These are phyloP conservation scores for Automeris io DNA, from an alignment of 2,888 invertebrate genomes.

Conservation along the genomic window DNA sequence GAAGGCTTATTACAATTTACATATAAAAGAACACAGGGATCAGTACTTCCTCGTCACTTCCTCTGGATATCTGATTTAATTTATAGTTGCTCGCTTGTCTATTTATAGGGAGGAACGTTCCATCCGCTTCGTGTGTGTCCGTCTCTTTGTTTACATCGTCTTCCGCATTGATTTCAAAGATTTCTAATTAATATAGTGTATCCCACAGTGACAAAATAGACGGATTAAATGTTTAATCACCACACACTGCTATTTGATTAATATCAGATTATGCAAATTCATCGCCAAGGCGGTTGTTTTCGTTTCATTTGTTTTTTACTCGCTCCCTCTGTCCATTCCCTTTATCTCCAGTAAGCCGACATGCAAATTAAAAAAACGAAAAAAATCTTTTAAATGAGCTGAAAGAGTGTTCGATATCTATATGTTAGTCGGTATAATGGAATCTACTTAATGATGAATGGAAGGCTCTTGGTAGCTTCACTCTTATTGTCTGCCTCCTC, in stretches of 20 bases:
- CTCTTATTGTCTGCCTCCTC: constrained; percentile 46
- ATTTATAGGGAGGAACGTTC: constrained; percentile 38
- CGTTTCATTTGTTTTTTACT: constrained; percentile 64
- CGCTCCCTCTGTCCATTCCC: constrained; percentile 51
- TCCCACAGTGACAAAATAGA: not conserved
- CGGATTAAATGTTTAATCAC: constrained; percentile 2
- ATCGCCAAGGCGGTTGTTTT: constrained; percentile 68
- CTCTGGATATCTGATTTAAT: constrained; percentile 29
- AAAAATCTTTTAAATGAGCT: constrained; percentile 67
- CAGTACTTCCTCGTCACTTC: constrained; percentile 28
- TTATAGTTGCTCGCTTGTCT: constrained; percentile 25
- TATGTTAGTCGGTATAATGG: constrained; percentile 55
- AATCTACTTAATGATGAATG: constrained; percentile 64
- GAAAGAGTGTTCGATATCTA: constrained; percentile 67
- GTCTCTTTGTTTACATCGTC: constrained; percentile 2
- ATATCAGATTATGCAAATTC: constrained; percentile 77
- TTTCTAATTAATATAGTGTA: not conserved
- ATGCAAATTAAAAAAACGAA: constrained; percentile 60
- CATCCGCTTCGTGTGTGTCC: constrained; percentile 48
- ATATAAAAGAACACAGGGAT: constrained; percentile 20
- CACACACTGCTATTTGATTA: constrained; percentile 60
- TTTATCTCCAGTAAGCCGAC: constrained; percentile 71
- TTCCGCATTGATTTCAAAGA: not conserved
- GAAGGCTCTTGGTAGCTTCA: constrained; percentile 44
- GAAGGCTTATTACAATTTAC: constrained; percentile 14